phyloP scores from a whole-genome alignment of 2,797 vertebrate species.

The Carapus acus region DNA sequence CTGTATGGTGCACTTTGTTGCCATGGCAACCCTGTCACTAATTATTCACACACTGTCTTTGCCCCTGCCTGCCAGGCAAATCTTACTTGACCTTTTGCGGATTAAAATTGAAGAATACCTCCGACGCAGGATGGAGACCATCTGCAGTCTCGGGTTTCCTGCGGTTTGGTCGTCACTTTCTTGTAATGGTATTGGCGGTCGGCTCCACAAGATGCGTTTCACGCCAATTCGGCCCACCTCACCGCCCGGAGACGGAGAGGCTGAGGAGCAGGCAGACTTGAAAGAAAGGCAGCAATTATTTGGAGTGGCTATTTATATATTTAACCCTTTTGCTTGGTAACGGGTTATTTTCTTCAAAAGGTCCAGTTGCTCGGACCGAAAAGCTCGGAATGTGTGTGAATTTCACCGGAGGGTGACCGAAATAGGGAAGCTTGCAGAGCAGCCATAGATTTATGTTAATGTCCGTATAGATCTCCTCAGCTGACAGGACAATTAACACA shows the following conservation, averaged over 20 bases:
- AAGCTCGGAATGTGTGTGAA: background rate
- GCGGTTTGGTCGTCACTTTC: constrained; percentile 20
- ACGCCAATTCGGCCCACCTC: constrained; percentile 32
- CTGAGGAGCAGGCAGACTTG: constrained; percentile 33
- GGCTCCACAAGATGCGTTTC: constrained; percentile 9
- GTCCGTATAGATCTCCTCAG: background rate
- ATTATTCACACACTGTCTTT: constrained; percentile 68
- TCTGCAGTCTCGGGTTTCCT: constrained; percentile 51
- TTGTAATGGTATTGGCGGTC: constrained; percentile 21
- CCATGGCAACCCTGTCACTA: constrained; percentile 75
- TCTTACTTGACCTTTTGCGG: constrained; percentile 75
- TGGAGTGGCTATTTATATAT: too few species aligned
- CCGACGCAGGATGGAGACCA: constrained; percentile 53
- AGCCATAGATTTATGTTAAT: background rate
- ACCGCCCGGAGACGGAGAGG: constrained; percentile 21
- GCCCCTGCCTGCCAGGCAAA: constrained; percentile 57
- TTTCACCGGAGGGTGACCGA: background rate
- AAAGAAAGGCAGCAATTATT: too few species aligned
- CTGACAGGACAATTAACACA: background rate
- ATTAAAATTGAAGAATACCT: constrained; percentile 65
- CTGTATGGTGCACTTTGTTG: constrained; percentile 66
- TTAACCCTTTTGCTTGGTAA: too few species aligned
- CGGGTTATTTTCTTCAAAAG: background rate
- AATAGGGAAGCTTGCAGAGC: background rate
- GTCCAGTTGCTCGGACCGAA: background rate